These are phyloP conservation scores for Andrena camellia DNA, from an alignment of 2,888 invertebrate genomes.

Conservation along the genomic window DNA sequence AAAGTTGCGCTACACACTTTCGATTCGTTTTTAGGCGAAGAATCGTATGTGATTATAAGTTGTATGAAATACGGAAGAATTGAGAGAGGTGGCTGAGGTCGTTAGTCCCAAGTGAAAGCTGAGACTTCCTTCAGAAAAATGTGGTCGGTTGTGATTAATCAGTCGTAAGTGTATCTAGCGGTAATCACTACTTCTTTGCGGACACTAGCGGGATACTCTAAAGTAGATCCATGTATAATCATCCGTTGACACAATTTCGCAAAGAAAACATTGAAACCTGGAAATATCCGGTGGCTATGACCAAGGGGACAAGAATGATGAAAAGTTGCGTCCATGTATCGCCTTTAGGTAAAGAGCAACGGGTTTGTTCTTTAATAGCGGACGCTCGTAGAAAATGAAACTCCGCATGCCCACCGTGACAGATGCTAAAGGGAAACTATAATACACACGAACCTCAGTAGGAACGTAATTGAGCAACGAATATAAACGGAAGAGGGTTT, in stretches of 20 bases:
- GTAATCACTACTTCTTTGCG: background rate
- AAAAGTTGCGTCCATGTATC: slow-evolving; percentile 29
- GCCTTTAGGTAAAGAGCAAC: slow-evolving; percentile 6
- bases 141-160: slow-evolving; percentile 22
- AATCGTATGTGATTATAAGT: too few relatives aligned
- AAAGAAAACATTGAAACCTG: background rate
- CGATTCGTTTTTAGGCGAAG: too few relatives aligned
- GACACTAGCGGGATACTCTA: background rate
- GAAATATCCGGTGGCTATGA: background rate
- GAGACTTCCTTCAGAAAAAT: background rate
- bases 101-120: slow-evolving; percentile 20
- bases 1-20: background rate
- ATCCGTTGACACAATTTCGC: background rate
- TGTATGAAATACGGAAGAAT: too few relatives aligned
- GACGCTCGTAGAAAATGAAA: slow-evolving; percentile 34
- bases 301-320: slow-evolving; percentile 8
- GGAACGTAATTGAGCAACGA: slow-evolving; percentile 9
- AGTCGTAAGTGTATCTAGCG: background rate
- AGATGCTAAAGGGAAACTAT: background rate
- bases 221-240: background rate
- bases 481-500: slow-evolving; percentile 9
- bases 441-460: background rate
- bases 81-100: too few relatives aligned
- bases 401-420: background rate
- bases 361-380: background rate